Base-by-base conservation (phyloP, 2,113 vertebrate species). In the Otis tarda region DNA sequence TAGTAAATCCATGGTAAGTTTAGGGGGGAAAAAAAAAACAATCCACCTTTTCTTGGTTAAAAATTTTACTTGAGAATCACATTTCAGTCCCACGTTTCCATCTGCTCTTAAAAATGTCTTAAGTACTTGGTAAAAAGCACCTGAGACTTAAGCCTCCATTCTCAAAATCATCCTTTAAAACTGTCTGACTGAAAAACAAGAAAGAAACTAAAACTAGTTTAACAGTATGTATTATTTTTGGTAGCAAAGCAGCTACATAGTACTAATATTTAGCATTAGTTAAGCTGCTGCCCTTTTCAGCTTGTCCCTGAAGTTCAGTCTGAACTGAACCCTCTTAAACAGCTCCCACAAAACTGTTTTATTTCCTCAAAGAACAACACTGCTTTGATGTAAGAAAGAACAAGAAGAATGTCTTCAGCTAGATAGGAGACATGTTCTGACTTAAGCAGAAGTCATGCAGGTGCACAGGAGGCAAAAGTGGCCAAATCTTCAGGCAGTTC, bases 1-100 rank as follows among this genome's bases (percentile, higher is more conserved):
- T 99, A 3, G 99, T 99, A 78, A 99, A 96, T 97, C 99, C 99
- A 45, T 99, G 99, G 99, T 99, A 82, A 98, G 98, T 97, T 83
- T 59, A 93, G 45, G 64, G 64, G 33, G 59, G n/a, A n/a, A 50
- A 68, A 68, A 18, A 37, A 23, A 43, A 41, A 24, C 7, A 49
- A 16, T 4, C 25, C 4, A 17, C 27, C 12, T 69, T 61, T 65
- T 89, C 22, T 27, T 55, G 10, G 6, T 88, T 83, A 23, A 87
- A 80, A 75, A 35, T 10, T 70, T 59, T 65, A 73, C 10, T 25
- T 49, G 31, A 33, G 7, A 31, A 31, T 73, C 15, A 39, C 7
- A 20, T 28, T 93, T 67, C 59, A 68, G 60, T 83, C 33, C 10
- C 23, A 25, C 3, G 6, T 86, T 80, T 77, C 18, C 23, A 55